Evolutionary conservation across 1,140 invertebrate genomes (phyloP).

Genomic region (Helicoverpa armigera): DNA sequence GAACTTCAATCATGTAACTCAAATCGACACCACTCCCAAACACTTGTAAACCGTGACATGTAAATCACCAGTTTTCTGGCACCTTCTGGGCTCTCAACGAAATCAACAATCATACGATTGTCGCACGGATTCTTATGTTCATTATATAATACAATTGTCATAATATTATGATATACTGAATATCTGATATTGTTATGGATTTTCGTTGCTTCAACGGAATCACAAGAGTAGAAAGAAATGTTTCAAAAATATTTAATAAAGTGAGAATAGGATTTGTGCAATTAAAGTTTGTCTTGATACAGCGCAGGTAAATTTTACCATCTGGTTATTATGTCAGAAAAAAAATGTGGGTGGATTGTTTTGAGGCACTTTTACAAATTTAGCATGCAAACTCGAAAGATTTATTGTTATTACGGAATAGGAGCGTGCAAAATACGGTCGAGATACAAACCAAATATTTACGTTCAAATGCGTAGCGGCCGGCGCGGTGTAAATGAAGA

Average conservation of each 20-base stretch:
- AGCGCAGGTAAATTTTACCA: slow-evolving; percentile 12
- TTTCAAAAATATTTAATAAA: slow-evolving; percentile 38
- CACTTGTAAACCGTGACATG: slow-evolving; percentile 2
- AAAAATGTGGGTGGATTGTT: slow-evolving; percentile 11
- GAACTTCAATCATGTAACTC: slow-evolving; percentile 50
- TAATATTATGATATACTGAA: slow-evolving; percentile 27
- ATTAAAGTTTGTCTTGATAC: neutral
- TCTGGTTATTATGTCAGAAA: neutral
- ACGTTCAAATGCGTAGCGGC: slow-evolving; percentile 25
- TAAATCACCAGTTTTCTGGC: neutral
- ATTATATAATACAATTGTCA: slow-evolving; percentile 10
- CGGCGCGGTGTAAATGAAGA: slow-evolving; percentile 23
- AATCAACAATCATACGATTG: neutral
- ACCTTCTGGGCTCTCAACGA: neutral
- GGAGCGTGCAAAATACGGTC: slow-evolving; percentile 16
- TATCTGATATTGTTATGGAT: slow-evolving; percentile 38
- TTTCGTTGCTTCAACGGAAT: slow-evolving; percentile 8
- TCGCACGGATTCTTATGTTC: neutral
- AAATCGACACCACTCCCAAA: slow-evolving; percentile 16
- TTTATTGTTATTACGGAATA: slow-evolving; percentile 45
- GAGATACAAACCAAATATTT: slow-evolving; percentile 44
- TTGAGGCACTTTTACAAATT: neutral
- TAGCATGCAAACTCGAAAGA: slow-evolving; percentile 21
- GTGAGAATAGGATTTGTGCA: slow-evolving; percentile 4
- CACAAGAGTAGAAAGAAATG: neutral